Base-by-base conservation (phyloP, 2,888 invertebrate genomes). In the Aradus depressus region DNA sequence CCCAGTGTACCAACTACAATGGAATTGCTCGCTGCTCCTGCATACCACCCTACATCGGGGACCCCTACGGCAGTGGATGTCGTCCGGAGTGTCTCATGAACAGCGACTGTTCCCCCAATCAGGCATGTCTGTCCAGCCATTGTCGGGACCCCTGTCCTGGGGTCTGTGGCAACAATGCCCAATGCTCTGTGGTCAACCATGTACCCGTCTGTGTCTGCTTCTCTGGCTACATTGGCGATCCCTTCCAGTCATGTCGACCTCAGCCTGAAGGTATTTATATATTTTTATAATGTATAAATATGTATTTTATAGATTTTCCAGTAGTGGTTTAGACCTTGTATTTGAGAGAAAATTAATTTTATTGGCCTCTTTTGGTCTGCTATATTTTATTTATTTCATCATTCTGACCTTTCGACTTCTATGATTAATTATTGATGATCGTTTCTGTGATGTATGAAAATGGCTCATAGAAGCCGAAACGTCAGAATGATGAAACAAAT, bases 141-240 rank as follows among this genome's bases (percentile, higher is more conserved):
- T 90, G 90, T 60, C 74, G 87, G 61, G 82, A 89, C 69, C 89
- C 89, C 4, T 91, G 89, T 62, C 80, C 79, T 55, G 87, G 88
- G 50, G 74, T 85, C 45, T 91, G 91, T 63, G 90, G 89, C 3
- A 66, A 77, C 1, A 86, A 87, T 62, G 85, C 90, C 6, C 81
- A 85, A 66, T 91, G 91, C 64, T 73, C 75, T 26, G 87, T 88
- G 0, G 77, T 80, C 2, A 86, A 85, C 64, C 90, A 91, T 63
- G 73, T 87, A 53, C 88, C 90, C 16, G 77, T 81, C 5, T 91
- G 91, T 64, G 77, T 81, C 32, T 91, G 91, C 62, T 70, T 77
- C 25, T 75, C 73, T 56, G 86, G 86, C 23, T 82, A 78, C 61
- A 76, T 79, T 58, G 90, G 90, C 8, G 85, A 90, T 75, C 88